Base-by-base conservation (phyloP, 1,140 invertebrate species). In the Ostrea edulis region DNA sequence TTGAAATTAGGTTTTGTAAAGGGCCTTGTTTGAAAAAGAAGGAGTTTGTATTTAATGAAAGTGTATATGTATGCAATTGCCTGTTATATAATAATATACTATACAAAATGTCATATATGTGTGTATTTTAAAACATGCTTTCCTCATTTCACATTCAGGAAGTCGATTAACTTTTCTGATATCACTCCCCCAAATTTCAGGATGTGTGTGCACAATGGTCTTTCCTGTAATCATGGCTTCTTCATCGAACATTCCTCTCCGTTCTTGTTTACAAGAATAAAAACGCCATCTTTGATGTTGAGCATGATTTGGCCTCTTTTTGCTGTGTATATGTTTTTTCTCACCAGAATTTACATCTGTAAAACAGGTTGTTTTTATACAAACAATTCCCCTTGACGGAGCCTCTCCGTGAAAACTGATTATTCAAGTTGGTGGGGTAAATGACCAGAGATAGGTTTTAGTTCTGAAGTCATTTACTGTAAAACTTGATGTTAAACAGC, bases 401-500 rank as follows among this genome's bases (percentile, higher is more conserved):
- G 29, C 25, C 68, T 35, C 29, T 25, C 17, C 22, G 35, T 71
- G 68, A 77, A 77, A 77, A 77, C 68, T 77, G 68, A 77, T 77
- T 77, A 77, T 77, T 77, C 68, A 77, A 77, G 22, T 77, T 35
- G 68, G 68, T 29, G 68, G 68, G 68, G 68, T 77, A 77, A 77
- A 77, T 77, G 68, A 77, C 68, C 68, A 77, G 68, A 77, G 68
- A 77, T 77, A 77, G 68, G 22, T 77, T 77, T 77, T 77, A 77
- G 68, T 25, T 77, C 68, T 77, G 25, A 17, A 77, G 68, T 77
- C 68, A 25, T 77, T 77, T 77, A 77, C 68, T 77, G 68, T 77
- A 35, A 77, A 77, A 77, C 68, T 77, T 77, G 68, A 77, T 77
- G 68, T 77, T 77, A 77, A 77, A 77, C 68, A 77, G 68, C 68